Evolutionary conservation across 2,888 invertebrate genomes (phyloP), one percentile per base, ranked within the genome.

Genomic region (Ophion costatus): DNA sequence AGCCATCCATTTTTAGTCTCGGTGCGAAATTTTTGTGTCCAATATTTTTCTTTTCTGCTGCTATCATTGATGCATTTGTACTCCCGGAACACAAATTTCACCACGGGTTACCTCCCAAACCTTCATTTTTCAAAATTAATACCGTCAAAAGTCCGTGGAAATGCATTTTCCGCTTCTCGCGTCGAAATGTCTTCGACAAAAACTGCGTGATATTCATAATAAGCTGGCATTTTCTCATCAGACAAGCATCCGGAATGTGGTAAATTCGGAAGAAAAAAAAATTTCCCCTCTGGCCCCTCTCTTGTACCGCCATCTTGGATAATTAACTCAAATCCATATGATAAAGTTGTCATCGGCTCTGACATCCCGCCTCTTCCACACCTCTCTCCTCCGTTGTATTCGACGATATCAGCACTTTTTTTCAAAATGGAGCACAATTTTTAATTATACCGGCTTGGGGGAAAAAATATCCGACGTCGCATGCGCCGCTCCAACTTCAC

Each of bases 371-470:
- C 57, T 63, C 11, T 11, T 20, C 1, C 17, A 5, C 45, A 2
- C 9, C 61, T 17, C 38, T 63, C 29, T 66, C 71, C 75, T 63
- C 63, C 71, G 59, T 22, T 33, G 56, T 66, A 71, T 88, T 71
- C 79, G 79, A 78, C 75, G 82, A 86, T 87, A 91, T 91, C 90
- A 90, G 90, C 90, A 90, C 89, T 91, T 91, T 87, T 92, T 86
- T 91, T 91, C 90, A 92, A 91, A 92, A 90, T 92, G 91, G 91
- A 91, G 91, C 90, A 82, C 86, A 91, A 92, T 92, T 93, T 93
- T 93, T 93, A 93, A 93, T 93, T 92, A 92, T 91, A 87, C 90
- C 90, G 88, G 91, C 90, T 90, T 86, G 88, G 45, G 42, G 51
- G 71, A 22, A 86, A 87, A 87, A 84, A 87, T 74, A 67, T 64